A percentile compares a stretch with the other conserved stretches of the same genome.
Evolutionary conservation across 2,888 invertebrate species (phyloP).

Genomic region (Rotaria macrura): DNA sequence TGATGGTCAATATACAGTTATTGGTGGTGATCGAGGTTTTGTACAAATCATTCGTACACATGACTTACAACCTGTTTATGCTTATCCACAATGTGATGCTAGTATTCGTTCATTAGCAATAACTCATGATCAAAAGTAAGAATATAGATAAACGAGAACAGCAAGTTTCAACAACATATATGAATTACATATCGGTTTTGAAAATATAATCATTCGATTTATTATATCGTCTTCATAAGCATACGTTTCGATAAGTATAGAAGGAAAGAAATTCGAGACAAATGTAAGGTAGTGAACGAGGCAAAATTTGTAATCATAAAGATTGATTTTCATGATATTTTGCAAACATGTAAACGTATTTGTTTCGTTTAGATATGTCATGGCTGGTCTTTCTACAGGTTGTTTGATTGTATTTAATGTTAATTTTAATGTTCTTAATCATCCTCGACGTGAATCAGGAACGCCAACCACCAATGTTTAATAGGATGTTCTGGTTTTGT

Average conservation of each 20-base stretch:
- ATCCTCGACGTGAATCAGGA: not conserved
- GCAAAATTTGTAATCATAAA: too few species aligned
- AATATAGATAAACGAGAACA: not conserved
- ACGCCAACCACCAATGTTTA: constrained; percentile 1
- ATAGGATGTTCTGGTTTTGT: not conserved
- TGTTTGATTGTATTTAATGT: constrained; percentile 97
- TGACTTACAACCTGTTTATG: constrained; percentile 87
- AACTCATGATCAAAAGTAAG: constrained; percentile 94
- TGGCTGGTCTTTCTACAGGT: constrained; percentile 90
- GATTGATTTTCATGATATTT: too few species aligned
- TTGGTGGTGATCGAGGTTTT: constrained; percentile 91
- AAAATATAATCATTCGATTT: too few species aligned
- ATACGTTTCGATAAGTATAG: too few species aligned
- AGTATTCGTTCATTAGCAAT: constrained; percentile 83
- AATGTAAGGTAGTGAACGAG: too few species aligned
- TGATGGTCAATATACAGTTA: constrained; percentile 95
- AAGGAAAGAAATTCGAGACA: too few species aligned
- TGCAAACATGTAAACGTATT: not conserved
- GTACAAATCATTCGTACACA: constrained; percentile 97
- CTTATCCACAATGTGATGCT: constrained; percentile 91
- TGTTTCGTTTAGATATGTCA: constrained; percentile 67
- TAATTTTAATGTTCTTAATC: constrained; percentile 69
- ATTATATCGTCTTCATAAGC: too few species aligned
- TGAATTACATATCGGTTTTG: too few species aligned
- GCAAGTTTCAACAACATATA: too few species aligned